Conservation (phyloP, 2,888 invertebrate genomes). For the Tiliacea aurago region DNA sequence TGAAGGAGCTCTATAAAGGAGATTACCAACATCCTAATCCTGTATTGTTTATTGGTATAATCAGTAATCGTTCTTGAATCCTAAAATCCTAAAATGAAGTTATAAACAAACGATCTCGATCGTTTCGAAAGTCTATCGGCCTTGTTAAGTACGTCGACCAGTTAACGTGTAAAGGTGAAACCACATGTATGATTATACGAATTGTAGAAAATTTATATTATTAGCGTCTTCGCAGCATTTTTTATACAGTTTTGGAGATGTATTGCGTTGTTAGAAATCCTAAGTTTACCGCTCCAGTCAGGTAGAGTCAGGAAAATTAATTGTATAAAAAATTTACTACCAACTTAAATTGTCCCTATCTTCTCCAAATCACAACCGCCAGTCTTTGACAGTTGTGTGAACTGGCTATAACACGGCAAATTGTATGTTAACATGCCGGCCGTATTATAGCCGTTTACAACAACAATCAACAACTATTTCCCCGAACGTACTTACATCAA, state of each 20-base stretch:
- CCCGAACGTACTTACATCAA: background rate
- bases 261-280: background rate
- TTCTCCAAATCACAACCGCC: background rate
- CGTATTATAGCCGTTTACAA: background rate
- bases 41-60: background rate
- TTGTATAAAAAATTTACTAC: background rate
- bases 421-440: background rate
- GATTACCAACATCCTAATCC: background rate
- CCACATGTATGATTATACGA: background rate
- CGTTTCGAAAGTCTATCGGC: conserved; percentile 32
- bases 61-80: background rate
- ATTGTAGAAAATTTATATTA: background rate
- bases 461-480: background rate
- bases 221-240: too few relatives aligned
- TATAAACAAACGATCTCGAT: conserved; percentile 5
- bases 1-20: background rate
- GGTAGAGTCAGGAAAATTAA: background rate
- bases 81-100: conserved; percentile 8
- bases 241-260: too few relatives aligned
- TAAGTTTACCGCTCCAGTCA: background rate
- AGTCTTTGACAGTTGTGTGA: background rate
- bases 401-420: background rate
- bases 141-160: conserved; percentile 8
- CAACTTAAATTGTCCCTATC: background rate
- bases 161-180: conserved; percentile 24